Evolutionary conservation across 2,113 vertebrate species (phyloP), one percentile per base, ranked within the genome.

Genomic region (Centropus bengalensis): DNA sequence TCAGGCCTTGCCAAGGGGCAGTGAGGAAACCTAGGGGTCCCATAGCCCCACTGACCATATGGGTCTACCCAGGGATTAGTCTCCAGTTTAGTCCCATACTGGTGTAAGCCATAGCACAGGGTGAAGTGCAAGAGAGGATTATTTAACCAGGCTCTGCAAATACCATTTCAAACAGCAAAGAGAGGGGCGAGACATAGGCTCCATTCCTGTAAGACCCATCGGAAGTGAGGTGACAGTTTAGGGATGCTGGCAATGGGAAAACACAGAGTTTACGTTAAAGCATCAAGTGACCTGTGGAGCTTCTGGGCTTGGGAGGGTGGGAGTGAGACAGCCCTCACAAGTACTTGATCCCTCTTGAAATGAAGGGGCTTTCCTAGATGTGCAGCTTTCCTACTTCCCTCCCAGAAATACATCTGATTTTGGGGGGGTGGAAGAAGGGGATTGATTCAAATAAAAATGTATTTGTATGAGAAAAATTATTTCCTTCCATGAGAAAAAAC

Each of bases 391-490:
- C 69, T 76, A 73, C 94, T 75, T 90, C 94, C 93, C 89, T 94
- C 88, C 79, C 75, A 96, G 95, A 96, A 96, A 96, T 94, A 86
- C 67, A 94, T 97, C 94, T 97, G 97, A 96, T 97, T 98, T 98
- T 96, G 94, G 94, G 88, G 86, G 51, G 45, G 26, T 67, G n/a
- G 63, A 49, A 86, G 82, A 95, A 97, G 96, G 97, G 94, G 94
- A 98, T 96, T 97, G 97, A 98, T 98, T 98, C 97, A 98, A 98
- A 98, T 98, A 98, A 98, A 98, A 98, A 98, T 97, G 97, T 98
- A 97, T 98, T 98, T 98, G 97, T 98, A 97, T 97, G 98, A 98
- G 98, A 98, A 98, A 98, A 98, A 98, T 98, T 97, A 98, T 98
- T 98, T 98, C 97, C 97, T 98, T 97, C 96, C 92, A 96, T 97